A percentile compares a stretch with the other conserved stretches of the same genome.
These are phyloP conservation scores for Amblyopsis hoosieri DNA, from an alignment of 2,797 vertebrate species.

Conservation along the genomic window DNA sequence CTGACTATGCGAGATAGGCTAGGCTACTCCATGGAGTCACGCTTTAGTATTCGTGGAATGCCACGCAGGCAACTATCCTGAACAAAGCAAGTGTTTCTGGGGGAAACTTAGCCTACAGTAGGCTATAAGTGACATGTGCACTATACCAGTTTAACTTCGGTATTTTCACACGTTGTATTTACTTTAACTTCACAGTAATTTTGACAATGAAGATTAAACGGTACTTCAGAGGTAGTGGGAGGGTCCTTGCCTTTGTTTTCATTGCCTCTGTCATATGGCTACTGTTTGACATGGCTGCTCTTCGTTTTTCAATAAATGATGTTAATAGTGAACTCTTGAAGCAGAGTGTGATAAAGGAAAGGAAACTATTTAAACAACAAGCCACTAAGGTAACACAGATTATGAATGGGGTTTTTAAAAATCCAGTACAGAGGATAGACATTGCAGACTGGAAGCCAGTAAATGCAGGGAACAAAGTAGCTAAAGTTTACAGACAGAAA, in stretches of 20 bases:
- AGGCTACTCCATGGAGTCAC: conserved; percentile 8
- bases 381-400: conserved; percentile 22
- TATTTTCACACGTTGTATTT: background rate
- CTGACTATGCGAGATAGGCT: background rate
- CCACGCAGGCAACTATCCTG: conserved; percentile 73
- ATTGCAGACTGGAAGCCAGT: conserved; percentile 14
- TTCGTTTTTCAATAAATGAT: conserved; percentile 86
- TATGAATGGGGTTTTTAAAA: conserved; percentile 36
- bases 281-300: conserved; percentile 93
- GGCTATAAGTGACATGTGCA: conserved; percentile 3
- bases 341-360: conserved; percentile 68
- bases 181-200: background rate
- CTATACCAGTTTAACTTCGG: background rate
- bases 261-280: conserved; percentile 91
- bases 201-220: conserved; percentile 76
- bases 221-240: conserved; percentile 88
- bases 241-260: conserved; percentile 88
- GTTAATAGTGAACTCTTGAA: conserved; percentile 73
- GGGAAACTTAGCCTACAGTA: background rate
- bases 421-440: conserved; percentile 61
- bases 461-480: conserved; percentile 21
- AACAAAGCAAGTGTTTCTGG: conserved; percentile 24
- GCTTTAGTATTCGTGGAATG: conserved; percentile 41
- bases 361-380: conserved; percentile 38
- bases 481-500: conserved; percentile 57